Percentiles rank a stretch among this genome's conserved stretches.
These are phyloP conservation scores for Mactra quadrangularis DNA, from an alignment of 1,140 invertebrate genomes.

Conservation along the genomic window DNA sequence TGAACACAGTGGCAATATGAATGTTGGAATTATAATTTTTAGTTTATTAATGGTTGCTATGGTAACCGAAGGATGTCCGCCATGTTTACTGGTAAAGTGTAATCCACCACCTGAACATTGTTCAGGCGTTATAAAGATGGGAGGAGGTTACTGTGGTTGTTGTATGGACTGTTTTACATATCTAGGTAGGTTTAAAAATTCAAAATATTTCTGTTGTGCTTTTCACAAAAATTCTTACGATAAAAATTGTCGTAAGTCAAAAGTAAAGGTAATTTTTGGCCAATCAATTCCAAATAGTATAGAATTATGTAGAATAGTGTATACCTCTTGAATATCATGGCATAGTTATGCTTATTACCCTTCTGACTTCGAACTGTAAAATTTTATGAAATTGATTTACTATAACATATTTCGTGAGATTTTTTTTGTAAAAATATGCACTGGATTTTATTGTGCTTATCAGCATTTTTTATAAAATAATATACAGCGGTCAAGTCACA, in stretches of 20 bases:
- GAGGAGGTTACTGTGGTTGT: constrained; percentile 59
- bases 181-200: constrained; percentile 4
- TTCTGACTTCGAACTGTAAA: too few species aligned
- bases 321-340: too few species aligned
- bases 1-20: too few species aligned
- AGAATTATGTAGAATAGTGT: too few species aligned
- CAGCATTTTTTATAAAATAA: not conserved
- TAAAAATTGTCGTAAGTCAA: too few species aligned
- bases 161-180: constrained; percentile 42
- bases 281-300: too few species aligned
- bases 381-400: not conserved
- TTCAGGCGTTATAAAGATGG: constrained; percentile 6
- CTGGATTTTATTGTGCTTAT: not conserved
- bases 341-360: too few species aligned
- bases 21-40: too few species aligned
- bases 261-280: too few species aligned
- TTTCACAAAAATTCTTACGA: not conserved
- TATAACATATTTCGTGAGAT: not conserved
- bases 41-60: not conserved
- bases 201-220: not conserved
- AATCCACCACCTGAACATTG: constrained; percentile 13
- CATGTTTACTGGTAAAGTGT: constrained; percentile 44
- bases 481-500: too few species aligned
- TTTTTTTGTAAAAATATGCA: not conserved
- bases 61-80: constrained; percentile 40